phyloP scores from a whole-genome alignment of 2,113 vertebrate genomes.

The Psilopogon haemacephalus region DNA sequence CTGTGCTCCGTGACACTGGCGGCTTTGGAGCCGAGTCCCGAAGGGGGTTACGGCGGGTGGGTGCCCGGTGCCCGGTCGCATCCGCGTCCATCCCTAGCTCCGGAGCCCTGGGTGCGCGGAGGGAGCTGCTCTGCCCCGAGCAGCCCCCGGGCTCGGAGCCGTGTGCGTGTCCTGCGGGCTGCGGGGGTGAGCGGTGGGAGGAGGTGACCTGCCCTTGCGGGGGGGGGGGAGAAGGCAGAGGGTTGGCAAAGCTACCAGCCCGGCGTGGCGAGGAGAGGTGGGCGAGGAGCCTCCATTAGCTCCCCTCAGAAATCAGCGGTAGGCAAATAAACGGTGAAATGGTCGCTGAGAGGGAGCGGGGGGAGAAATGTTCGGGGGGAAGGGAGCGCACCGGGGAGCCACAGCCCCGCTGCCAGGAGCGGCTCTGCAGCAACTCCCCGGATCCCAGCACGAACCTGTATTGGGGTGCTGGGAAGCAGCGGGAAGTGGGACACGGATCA shows the following conservation, averaged over 20 bases:
- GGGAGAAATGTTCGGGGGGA: conserved; percentile 8
- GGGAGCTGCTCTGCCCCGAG: background rate
- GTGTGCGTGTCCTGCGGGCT: background rate
- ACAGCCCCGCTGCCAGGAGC: conserved; percentile 11
- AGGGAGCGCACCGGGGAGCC: conserved; percentile 10
- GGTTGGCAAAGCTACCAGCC: background rate
- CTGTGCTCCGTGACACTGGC: background rate
- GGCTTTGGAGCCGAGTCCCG: background rate
- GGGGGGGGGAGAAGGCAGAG: background rate
- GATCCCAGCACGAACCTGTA: conserved; percentile 77
- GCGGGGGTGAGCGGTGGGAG: background rate
- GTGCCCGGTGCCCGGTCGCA: fast-evolving
- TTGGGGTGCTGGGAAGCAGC: conserved; percentile 70
- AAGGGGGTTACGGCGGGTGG: background rate
- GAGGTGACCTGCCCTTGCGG: background rate
- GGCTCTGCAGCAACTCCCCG: conserved; percentile 70
- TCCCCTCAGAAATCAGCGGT: conserved; percentile 21
- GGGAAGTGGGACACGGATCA: conserved; percentile 78
- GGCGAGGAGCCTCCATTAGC: conserved; percentile 40
- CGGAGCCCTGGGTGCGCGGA: background rate
- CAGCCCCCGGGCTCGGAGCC: background rate
- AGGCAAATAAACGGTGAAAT: conserved; percentile 60
- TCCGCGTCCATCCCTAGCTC: background rate
- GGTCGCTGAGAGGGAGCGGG: background rate
- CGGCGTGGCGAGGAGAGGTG: background rate